Percentiles rank a stretch among this genome's conserved stretches.
Evolutionary conservation across 2,888 invertebrate species (phyloP).

Genomic region (Rutpela maculata): DNA sequence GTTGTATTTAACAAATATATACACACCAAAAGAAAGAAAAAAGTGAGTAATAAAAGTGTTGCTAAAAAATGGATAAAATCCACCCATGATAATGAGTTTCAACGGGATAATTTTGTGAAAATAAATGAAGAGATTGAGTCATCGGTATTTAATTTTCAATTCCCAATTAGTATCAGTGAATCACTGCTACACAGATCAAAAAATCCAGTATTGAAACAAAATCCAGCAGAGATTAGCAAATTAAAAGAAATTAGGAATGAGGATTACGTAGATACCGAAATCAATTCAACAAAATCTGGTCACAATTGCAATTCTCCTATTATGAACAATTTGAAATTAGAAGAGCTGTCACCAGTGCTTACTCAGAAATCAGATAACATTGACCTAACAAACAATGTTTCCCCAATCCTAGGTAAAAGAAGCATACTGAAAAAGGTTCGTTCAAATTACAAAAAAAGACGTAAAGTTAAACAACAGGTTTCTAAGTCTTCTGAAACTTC

Average conservation of each 20-base stretch:
- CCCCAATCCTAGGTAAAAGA: constrained; percentile 58
- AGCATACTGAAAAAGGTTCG: constrained; percentile 47
- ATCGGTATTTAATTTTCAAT: neutral
- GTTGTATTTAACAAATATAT: constrained; percentile 38
- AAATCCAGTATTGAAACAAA: neutral
- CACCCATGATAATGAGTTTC: neutral
- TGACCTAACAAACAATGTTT: constrained; percentile 40
- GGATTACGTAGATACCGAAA: neutral
- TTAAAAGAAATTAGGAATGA: neutral
- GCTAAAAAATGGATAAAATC: constrained; percentile 42
- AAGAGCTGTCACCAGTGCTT: constrained; percentile 59
- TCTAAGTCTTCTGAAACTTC: constrained; percentile 40
- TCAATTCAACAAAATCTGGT: neutral
- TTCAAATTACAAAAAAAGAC: constrained; percentile 41
- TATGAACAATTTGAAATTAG: constrained; percentile 47
- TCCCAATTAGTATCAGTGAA: neutral
- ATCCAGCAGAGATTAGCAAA: neutral
- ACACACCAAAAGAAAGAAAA: constrained; percentile 9
- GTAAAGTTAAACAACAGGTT: constrained; percentile 36
- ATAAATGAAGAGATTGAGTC: neutral
- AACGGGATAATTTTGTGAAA: neutral
- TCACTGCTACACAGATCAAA: neutral
- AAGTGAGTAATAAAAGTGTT: constrained; percentile 18
- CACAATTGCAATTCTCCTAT: constrained; percentile 57
- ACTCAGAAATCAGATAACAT: constrained; percentile 36